Base-by-base conservation (phyloP, 2,888 invertebrate genomes). In the Acanthosepion lycidas region DNA sequence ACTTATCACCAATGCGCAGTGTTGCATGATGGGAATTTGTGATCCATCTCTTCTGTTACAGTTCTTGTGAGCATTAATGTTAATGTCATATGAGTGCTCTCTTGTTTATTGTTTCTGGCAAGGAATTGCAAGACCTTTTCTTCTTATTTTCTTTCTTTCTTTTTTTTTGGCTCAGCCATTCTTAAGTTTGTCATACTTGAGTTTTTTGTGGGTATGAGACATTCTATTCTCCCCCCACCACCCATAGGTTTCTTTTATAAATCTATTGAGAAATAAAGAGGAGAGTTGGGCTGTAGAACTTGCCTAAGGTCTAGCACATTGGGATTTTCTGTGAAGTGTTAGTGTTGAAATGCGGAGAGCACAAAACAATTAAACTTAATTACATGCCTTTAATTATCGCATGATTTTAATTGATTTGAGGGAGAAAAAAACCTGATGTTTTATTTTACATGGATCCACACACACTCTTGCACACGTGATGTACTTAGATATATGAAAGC, bases 61-160 rank as follows among this genome's bases (percentile, higher is more conserved):
- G 78, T 78, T 78, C 78, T 78, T 78, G 78, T n/a, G n/a, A 78
- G 78, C 9, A n/a, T 78, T 78, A 78, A n/a, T n/a, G 78, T 78
- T 78, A n/a, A n/a, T n/a, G 78, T n/a, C 78, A 78, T 78, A n/a
- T n/a, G n/a, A n/a, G n/a, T 78, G n/a, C n/a, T 78, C n/a, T 78
- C 12, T 8, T 33, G n/a, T 78, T 78, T 59, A 59, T 59, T 78
- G 78, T n/a, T 78, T 78, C 78, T 78, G n/a, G 18, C 78, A 78
- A 78, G n/a, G 15, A 78, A 78, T 33, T 9, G n/a, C 78, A n/a
- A n/a, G n/a, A 23, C 15, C 9, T n/a, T n/a, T 42, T 42, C 42
- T 42, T 42, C 42, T 3, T 42, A 42, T 42, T 42, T 42, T 42
- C 42, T 42, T n/a, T 33, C 5, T 33, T 33, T 64, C 26, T 15